A percentile compares a stretch with the other conserved stretches of the same genome.
phyloP scores from a whole-genome alignment of 2,888 invertebrate species.

The Therioaphis trifolii region DNA sequence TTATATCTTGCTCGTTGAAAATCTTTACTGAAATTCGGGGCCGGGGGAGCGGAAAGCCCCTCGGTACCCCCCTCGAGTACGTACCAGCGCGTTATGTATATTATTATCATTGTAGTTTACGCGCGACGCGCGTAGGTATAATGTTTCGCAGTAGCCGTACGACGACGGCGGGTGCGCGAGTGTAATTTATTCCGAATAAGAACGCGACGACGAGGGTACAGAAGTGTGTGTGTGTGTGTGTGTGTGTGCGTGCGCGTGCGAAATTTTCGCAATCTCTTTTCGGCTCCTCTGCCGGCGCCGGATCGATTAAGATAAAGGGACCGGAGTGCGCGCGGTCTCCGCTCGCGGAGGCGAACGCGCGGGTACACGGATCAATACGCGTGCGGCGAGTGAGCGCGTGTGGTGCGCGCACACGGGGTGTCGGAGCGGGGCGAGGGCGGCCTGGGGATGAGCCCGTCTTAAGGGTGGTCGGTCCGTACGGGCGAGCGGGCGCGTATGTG shows the following conservation, averaged over 20 bases:
- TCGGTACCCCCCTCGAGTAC: too few relatives aligned
- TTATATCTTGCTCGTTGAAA: too few relatives aligned
- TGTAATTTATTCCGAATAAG: too few relatives aligned
- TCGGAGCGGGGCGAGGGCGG: neutral
- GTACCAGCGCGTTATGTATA: too few relatives aligned
- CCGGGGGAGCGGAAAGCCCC: too few relatives aligned
- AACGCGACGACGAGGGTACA: too few relatives aligned
- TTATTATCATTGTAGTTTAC: too few relatives aligned
- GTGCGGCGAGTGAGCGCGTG: neutral
- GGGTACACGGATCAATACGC: conserved; percentile 50
- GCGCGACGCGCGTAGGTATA: too few relatives aligned
- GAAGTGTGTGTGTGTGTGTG: too few relatives aligned
- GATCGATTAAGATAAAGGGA: conserved; percentile 48
- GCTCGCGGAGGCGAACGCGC: conserved; percentile 28
- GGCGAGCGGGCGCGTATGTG: too few relatives aligned
- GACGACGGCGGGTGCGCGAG: neutral
- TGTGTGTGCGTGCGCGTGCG: neutral
- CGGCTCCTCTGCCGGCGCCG: conserved; percentile 30
- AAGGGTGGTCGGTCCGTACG: conserved; percentile 42
- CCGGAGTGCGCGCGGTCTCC: conserved; percentile 33
- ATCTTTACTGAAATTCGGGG: too few relatives aligned
- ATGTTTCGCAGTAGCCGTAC: too few relatives aligned
- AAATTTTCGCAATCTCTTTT: conserved; percentile 38
- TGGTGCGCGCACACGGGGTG: neutral
- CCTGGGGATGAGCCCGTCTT: conserved; percentile 59